A percentile compares a stretch with the other conserved stretches of the same genome.
Evolutionary conservation across 2,113 vertebrate genomes (phyloP).

Genomic region (Ochotona princeps): DNA sequence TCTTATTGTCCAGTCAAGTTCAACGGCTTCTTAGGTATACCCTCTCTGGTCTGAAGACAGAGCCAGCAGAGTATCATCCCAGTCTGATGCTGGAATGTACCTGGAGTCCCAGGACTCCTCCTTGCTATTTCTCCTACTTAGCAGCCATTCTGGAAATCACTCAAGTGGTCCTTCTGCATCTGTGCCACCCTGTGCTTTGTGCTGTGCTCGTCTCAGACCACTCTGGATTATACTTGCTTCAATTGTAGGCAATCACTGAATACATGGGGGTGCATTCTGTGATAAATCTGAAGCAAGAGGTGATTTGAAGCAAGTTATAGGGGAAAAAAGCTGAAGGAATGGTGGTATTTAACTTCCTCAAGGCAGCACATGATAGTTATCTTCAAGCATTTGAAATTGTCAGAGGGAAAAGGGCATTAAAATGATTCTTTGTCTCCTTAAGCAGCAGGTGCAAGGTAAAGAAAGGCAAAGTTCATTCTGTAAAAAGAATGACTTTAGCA

Average conservation of each 20-base stretch:
- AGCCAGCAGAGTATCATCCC: no score
- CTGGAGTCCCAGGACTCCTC: neutral
- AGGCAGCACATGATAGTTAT: neutral
- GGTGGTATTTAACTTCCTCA: neutral
- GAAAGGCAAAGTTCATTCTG: neutral
- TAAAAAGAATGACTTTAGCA: neutral
- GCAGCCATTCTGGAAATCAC: neutral
- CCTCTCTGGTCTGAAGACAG: no score
- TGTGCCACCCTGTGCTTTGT: neutral
- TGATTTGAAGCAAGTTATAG: constrained; percentile 9
- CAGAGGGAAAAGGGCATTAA: neutral
- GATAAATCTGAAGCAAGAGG: neutral
- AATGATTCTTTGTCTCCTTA: neutral
- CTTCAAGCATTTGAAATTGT: constrained; percentile 30
- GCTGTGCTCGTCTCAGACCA: neutral
- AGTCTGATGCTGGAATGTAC: neutral
- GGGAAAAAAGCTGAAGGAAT: neutral
- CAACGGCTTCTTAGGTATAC: no score
- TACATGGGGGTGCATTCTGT: neutral
- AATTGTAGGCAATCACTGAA: neutral
- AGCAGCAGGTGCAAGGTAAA: neutral
- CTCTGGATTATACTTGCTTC: constrained; percentile 1
- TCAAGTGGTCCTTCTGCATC: neutral
- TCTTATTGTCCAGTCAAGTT: no score
- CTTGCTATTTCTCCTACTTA: neutral